Conservation (phyloP, 1,140 invertebrate genomes). For the Calliphora vicina region DNA sequence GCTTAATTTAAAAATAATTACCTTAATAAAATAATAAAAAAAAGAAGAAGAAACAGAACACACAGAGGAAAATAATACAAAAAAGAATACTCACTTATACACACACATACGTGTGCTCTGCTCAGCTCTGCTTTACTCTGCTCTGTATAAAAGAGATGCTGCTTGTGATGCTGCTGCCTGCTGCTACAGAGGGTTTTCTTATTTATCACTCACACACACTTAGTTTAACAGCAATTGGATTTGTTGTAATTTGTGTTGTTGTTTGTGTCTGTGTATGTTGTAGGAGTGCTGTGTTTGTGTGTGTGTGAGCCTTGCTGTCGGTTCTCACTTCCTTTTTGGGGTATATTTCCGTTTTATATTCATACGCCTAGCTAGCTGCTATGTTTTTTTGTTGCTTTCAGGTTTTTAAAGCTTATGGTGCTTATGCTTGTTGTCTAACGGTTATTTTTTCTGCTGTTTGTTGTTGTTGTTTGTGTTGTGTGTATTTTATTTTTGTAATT, state of each 20-base stretch:
- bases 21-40: not conserved
- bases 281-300: not conserved
- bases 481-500: not conserved
- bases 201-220: not conserved
- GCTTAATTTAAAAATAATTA: conserved; percentile 14
- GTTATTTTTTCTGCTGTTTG: not conserved
- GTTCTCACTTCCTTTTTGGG: not conserved
- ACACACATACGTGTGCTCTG: not conserved
- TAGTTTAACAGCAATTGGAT: not conserved
- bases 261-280: not conserved
- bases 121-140: no score
- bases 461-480: not conserved
- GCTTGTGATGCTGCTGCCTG: no score
- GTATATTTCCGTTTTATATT: not conserved
- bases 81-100: not conserved
- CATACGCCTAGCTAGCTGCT: not conserved
- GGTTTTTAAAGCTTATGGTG: not conserved
- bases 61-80: not conserved
- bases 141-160: no score
- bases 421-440: not conserved
- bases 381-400: not conserved
- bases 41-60: not conserved
- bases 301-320: not conserved
- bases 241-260: not conserved
- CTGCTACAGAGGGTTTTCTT: no score